Evolutionary conservation across 2,888 invertebrate species (phyloP), one percentile per base, ranked within the genome.

Genomic region (Platycnemis pennipes): DNA sequence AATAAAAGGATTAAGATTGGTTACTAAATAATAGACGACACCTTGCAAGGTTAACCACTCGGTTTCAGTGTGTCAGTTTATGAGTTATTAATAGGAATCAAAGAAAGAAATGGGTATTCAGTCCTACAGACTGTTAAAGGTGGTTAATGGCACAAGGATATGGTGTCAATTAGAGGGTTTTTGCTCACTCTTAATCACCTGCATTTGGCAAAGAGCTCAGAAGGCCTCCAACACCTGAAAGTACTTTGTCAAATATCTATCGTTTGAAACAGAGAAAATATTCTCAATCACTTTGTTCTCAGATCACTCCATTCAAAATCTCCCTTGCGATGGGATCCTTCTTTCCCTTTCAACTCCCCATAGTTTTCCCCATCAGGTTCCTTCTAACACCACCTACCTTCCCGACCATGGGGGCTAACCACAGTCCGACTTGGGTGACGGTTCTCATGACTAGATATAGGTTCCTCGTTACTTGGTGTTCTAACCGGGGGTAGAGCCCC

Each of bases 361-460:
- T 22, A 63, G 63, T 44, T 91, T n/a, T 63, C 63, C 69, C 91
- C 63, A 91, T 44, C 63, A 91, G 91, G 91, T 56, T 91, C 91
- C 91, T 91, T 91, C 91, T 42, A 94, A 45, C 94, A 94, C 89
- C 94, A 94, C 95, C 95, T 95, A 95, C 95, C 95, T 95, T 95
- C 95, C 95, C 95, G 95, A 94, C 95, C 94, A 94, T 95, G 95
- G 69, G 95, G 95, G 91, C 95, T 95, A 94, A 95, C 95, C 94
- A 95, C 95, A 95, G 95, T 94, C 95, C 95, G 94, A 95, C 95
- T 94, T 95, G 96, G 95, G 95, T 95, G 95, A 95, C 96, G 95
- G 95, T 95, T 95, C 95, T 96, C 95, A 96, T 95, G 95, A 96
- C 95, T 95, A 95, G 96, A 95, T 96, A 96, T 94, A 96, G 96